Conservation (phyloP, 1,140 invertebrate species). For the Steinernema khuongi region DNA sequence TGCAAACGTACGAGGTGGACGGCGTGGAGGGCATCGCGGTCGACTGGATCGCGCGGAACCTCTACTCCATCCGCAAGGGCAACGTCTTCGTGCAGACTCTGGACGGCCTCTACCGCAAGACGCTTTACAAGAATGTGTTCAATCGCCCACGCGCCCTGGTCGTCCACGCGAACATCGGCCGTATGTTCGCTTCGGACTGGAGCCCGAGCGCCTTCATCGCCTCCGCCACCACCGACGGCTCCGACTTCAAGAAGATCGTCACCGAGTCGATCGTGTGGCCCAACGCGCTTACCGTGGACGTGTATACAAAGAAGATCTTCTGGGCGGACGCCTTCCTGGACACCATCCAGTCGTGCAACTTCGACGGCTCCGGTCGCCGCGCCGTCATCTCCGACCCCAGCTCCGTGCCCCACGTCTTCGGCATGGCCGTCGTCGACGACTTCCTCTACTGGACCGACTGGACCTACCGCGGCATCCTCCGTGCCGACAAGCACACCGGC, state of each 20-base stretch:
- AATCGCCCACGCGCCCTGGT: constrained; percentile 88
- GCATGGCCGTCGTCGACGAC: constrained; percentile 45
- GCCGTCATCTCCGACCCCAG: constrained; percentile 71
- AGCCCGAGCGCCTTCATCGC: constrained; percentile 77
- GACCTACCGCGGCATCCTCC: constrained; percentile 49
- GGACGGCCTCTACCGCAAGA: constrained; percentile 68
- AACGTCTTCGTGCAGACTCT: constrained; percentile 44
- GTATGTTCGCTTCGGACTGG: constrained; percentile 48
- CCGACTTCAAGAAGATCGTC: constrained; percentile 73
- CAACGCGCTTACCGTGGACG: constrained; percentile 80
- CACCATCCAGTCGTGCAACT: constrained; percentile 75
- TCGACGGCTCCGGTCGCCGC: constrained; percentile 78
- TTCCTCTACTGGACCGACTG: constrained; percentile 60
- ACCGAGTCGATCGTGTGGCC: constrained; percentile 74
- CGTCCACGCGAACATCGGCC: constrained; percentile 75
- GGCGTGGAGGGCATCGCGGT: constrained; percentile 49
- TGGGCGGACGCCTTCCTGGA: constrained; percentile 93
- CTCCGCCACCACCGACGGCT: constrained; percentile 91
- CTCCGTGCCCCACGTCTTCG: constrained; percentile 47
- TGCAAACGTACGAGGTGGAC: constrained; percentile 48
- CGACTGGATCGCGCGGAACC: constrained; percentile 44
- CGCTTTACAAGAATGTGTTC: constrained; percentile 73
- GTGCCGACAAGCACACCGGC: constrained; percentile 49
- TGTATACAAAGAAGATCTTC: constrained; percentile 74
- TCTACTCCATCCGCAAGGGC: constrained; percentile 32